A percentile compares a stretch with the other conserved stretches of the same genome.
These are phyloP conservation scores for Drosophila mayaguana DNA, from an alignment of 2,888 invertebrate genomes.

Conservation along the genomic window DNA sequence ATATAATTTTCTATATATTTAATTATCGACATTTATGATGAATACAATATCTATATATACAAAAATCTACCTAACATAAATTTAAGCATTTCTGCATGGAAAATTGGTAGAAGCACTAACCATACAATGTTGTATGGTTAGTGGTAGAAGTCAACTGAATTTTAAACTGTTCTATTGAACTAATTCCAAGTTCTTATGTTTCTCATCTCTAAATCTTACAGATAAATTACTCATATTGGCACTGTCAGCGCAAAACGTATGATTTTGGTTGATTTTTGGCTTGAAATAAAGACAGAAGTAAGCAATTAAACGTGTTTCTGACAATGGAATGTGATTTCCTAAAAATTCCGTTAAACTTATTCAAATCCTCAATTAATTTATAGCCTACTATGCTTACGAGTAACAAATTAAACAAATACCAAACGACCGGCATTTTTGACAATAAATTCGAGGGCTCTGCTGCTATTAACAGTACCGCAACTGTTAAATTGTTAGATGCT, in stretches of 20 bases:
- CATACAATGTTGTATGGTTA: no score
- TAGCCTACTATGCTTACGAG: not conserved
- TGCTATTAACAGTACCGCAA: constrained; percentile 11
- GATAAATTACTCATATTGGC: not conserved
- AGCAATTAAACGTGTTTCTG: not conserved
- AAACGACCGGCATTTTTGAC: constrained; percentile 1
- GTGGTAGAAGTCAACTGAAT: not conserved
- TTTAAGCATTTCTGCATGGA: no score
- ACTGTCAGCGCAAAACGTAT: not conserved
- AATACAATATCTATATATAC: no score
- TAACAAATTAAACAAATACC: not conserved
- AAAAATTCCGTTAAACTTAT: no score
- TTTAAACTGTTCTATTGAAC: not conserved
- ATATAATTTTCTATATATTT: no score
- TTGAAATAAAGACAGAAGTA: not conserved
- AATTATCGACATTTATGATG: no score
- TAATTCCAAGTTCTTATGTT: not conserved
- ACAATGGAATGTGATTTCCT: not conserved
- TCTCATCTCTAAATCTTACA: not conserved
- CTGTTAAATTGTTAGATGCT: constrained; percentile 19
- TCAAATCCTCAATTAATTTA: rapidly evolving
- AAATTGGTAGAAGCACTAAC: no score
- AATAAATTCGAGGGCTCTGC: not conserved
- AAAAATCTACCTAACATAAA: no score
- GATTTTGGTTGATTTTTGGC: no score